Percentiles rank a stretch among this genome's conserved stretches.
Evolutionary conservation across 2,888 invertebrate genomes (phyloP).

Genomic region (Metopia argyrocephala): DNA sequence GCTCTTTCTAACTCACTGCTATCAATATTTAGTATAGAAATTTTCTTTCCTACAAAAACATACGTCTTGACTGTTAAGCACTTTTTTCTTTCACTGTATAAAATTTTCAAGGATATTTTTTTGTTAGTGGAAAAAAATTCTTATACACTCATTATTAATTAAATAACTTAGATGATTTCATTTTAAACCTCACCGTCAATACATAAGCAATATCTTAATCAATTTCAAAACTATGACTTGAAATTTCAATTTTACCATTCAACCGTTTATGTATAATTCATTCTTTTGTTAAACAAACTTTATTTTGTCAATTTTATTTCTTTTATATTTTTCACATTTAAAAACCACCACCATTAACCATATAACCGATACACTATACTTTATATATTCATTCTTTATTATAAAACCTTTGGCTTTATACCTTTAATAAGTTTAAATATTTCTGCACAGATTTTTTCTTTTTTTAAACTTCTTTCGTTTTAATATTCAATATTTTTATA

Average conservation of each 20-base stretch:
- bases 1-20: constrained; percentile 16
- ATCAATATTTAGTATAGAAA: neutral
- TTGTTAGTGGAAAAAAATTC: constrained; percentile 51
- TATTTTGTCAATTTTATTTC: constrained; percentile 11
- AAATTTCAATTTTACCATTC: neutral
- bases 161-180: constrained; percentile 18
- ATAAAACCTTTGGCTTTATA: neutral
- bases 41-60: constrained; percentile 24
- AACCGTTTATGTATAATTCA: neutral
- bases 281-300: neutral
- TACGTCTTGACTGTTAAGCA: constrained; percentile 28
- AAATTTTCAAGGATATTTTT: constrained; percentile 61
- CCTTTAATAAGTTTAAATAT: neutral
- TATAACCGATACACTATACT: neutral
- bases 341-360: neutral
- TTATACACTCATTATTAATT: constrained; percentile 54
- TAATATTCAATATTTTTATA: constrained; percentile 6
- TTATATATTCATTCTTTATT: neutral
- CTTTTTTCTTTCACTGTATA: constrained; percentile 53
- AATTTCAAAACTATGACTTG: neutral
- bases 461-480: neutral
- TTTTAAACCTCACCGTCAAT: constrained; percentile 33
- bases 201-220: no score
- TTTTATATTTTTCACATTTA: constrained; percentile 17
- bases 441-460: neutral